Conservation (phyloP, 2,888 invertebrate genomes). For the Trichopoda pennipes region DNA sequence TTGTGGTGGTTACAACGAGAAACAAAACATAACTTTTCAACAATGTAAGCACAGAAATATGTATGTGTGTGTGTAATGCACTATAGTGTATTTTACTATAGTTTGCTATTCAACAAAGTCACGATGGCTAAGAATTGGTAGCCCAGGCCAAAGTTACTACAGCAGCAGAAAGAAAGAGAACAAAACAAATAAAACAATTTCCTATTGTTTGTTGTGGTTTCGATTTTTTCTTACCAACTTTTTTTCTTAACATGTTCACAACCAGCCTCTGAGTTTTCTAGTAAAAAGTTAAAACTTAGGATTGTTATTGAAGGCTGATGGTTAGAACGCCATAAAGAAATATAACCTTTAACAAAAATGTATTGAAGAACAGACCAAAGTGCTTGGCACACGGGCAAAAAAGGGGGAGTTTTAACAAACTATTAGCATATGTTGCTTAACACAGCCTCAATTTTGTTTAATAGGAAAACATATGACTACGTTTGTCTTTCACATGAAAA, state of each 20-base stretch:
- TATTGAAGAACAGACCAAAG: not conserved
- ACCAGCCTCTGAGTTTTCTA: conserved; percentile 28
- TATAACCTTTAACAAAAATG: conserved; percentile 27
- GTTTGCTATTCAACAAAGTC: conserved; percentile 25
- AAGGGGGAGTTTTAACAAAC: conserved; percentile 45
- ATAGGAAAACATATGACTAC: not conserved
- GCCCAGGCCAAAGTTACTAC: conserved; percentile 30
- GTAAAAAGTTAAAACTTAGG: conserved; percentile 47
- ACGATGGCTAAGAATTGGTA: conserved; percentile 34
- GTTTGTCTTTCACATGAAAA: conserved; percentile 20
- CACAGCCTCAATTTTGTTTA: conserved; percentile 8
- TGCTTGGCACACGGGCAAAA: conserved; percentile 7
- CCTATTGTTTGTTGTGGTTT: conserved; percentile 67
- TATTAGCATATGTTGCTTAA: conserved; percentile 62
- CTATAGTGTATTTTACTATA: conserved; percentile 6
- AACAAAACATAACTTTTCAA: conserved; percentile 60
- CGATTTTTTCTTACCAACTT: not conserved
- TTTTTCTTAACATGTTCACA: not conserved
- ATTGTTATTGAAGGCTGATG: conserved; percentile 57
- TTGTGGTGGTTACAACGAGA: conserved; percentile 36
- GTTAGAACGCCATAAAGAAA: conserved; percentile 41
- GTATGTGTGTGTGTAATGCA: conserved; percentile 8
- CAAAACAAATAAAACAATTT: conserved; percentile 54
- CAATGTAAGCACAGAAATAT: conserved; percentile 7
- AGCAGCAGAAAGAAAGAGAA: conserved; percentile 12